Base-by-base conservation (phyloP, 1,140 invertebrate species). In the Magallana ariakensis region DNA sequence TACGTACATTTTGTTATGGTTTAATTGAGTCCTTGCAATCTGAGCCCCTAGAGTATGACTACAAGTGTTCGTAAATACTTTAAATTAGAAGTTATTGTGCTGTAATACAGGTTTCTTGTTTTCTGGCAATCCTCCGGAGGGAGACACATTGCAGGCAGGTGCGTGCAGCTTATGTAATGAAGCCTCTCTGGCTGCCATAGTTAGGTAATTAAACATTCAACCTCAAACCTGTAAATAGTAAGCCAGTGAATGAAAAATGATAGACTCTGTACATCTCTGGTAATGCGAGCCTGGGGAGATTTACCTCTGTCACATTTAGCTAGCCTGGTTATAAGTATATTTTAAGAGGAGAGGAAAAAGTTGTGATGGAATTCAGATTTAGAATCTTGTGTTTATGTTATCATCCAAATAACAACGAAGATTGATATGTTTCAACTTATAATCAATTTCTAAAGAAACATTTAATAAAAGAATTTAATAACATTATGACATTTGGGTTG, bases 121-220 rank as follows among this genome's bases (percentile, higher is more conserved):
- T 13, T 75, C 22, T 26, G 66, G 66, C 66, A 75, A 13, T 75
- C 22, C 22, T 75, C 22, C 22, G 11, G 11, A 7, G 26, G 22
- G 66, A 22, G 19, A 70, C 62, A 70, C 11, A 75, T 22, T 75
- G 66, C 66, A 75, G 66, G 15, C 66, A 75, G 66, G 66, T 75
- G 66, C 66, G 33, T 19, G 11, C 33, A 75, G 22, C 66, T 75
- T 75, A 33, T 26, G 22, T 75, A 75, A 75, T 75, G 22, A 22
- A 13, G 22, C 4, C 66, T 66, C n/a, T 66, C n/a, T 19, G 6
- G 10, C 62, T 66, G 16, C 62, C n/a, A 10, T 33, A 26, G 66
- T 15, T 62, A 62, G 19, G 19, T 75, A 19, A 75, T 75, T 75
- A 75, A 75, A 75, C 66, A 75, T 75, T 26, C 22, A 26, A 22